These are phyloP conservation scores for Conops quadrifasciatus DNA, from an alignment of 2,888 invertebrate species.

Conservation along the genomic window DNA sequence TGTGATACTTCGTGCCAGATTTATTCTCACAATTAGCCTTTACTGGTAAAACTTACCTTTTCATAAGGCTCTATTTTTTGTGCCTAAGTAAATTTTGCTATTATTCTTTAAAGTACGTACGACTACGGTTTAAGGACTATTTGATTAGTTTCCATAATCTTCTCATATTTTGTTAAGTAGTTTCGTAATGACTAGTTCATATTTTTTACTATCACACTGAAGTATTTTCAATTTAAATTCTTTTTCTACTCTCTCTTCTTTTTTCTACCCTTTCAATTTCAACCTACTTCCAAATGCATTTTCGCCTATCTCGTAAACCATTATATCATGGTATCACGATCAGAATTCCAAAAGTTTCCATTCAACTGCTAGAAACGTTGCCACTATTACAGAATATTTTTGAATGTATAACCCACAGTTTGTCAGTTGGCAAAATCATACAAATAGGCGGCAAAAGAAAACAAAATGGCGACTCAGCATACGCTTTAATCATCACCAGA, in stretches of 20 bases:
- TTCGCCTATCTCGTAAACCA: neutral
- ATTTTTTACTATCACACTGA: constrained; percentile 52
- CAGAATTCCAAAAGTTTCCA: too few species aligned
- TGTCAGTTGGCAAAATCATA: constrained; percentile 39
- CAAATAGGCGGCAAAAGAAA: constrained; percentile 53
- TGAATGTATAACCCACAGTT: neutral
- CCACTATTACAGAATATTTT: too few species aligned
- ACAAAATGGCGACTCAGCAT: constrained; percentile 52
- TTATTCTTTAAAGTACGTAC: neutral
- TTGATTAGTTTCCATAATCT: neutral
- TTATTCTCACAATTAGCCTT: too few species aligned
- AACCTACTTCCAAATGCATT: neutral
- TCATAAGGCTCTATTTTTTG: too few species aligned
- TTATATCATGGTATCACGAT: neutral
- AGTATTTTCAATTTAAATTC: constrained; percentile 14
- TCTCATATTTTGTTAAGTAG: constrained; percentile 42
- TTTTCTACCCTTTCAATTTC: too few species aligned
- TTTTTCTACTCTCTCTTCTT: too few species aligned
- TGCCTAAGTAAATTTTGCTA: too few species aligned
- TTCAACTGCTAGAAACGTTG: too few species aligned
- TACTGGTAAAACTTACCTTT: too few species aligned
- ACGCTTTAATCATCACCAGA: constrained; percentile 45
- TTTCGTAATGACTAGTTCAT: constrained; percentile 44
- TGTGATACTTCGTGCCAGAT: too few species aligned
- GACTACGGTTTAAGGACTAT: too few species aligned